A percentile compares a stretch with the other conserved stretches of the same genome.
Evolutionary conservation across 2,797 vertebrate genomes (phyloP).

Genomic region (Toxotes lorentzi): DNA sequence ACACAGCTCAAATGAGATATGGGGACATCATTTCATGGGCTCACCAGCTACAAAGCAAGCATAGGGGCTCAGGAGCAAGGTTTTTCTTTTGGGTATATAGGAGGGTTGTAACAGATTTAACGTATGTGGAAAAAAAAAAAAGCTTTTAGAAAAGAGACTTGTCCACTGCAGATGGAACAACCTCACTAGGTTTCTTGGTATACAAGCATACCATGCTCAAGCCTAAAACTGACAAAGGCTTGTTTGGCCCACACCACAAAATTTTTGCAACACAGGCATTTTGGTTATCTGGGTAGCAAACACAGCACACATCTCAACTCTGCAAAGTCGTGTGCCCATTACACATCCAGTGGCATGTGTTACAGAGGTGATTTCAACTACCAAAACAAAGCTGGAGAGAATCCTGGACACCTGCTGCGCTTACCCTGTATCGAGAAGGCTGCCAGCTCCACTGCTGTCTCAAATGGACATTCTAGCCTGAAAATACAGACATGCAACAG

Average conservation of each 20-base stretch:
- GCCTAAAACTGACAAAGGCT: neutral
- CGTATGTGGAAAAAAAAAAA: neutral
- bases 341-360: neutral
- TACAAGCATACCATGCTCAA: neutral
- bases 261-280: neutral
- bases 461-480: constrained; percentile 96
- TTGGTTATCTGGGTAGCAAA: neutral
- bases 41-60: neutral
- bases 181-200: neutral
- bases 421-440: constrained; percentile 96
- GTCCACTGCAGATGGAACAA: neutral
- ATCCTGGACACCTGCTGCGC: constrained; percentile 41
- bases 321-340: neutral
- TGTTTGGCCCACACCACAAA: neutral
- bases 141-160: neutral
- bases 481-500: constrained; percentile 37
- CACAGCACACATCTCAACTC: neutral
- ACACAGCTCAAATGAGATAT: neutral
- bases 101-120: neutral
- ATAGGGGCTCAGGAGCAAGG: neutral
- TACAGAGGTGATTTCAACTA: constrained; percentile 5
- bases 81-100: too few relatives aligned
- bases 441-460: constrained; percentile 93
- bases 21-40: neutral
- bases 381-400: constrained; percentile 1